Evolutionary conservation across 2,113 vertebrate species (phyloP).

Genomic region (Microtus ochrogaster): DNA sequence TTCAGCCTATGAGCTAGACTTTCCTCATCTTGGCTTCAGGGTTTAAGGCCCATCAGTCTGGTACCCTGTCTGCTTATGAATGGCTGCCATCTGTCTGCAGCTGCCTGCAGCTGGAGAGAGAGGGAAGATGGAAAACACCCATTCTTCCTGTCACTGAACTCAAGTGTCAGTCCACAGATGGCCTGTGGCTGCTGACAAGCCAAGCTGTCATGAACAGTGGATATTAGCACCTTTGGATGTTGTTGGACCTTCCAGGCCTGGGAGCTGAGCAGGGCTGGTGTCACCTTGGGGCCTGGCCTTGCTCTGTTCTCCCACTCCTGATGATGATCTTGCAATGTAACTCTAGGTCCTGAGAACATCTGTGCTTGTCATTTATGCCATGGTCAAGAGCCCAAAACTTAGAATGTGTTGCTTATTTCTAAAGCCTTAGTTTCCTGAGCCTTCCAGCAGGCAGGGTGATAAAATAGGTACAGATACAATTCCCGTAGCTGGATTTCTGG

Average conservation of each 20-base stretch:
- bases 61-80: neutral
- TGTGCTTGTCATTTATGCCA: neutral
- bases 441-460: neutral
- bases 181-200: conserved; percentile 43
- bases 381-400: neutral
- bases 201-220: conserved; percentile 23
- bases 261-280: neutral
- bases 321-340: neutral
- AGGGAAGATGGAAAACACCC: neutral
- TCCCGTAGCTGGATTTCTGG: neutral
- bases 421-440: neutral
- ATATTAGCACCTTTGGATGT: conserved; percentile 1
- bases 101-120: conserved; percentile 4
- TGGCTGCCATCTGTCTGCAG: neutral
- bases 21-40: neutral
- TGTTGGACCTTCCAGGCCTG: neutral
- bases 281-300: neutral
- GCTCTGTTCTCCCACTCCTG: neutral
- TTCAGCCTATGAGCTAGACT: accelerated
- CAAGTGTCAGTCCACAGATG: conserved; percentile 62
- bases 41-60: neutral
- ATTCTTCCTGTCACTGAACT: conserved; percentile 38
- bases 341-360: neutral
- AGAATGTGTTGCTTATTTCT: neutral
- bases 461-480: too few species aligned